These are phyloP conservation scores for Hydrochoerus hydrochaeris DNA, from an alignment of 2,113 vertebrate species.

Conservation along the genomic window DNA sequence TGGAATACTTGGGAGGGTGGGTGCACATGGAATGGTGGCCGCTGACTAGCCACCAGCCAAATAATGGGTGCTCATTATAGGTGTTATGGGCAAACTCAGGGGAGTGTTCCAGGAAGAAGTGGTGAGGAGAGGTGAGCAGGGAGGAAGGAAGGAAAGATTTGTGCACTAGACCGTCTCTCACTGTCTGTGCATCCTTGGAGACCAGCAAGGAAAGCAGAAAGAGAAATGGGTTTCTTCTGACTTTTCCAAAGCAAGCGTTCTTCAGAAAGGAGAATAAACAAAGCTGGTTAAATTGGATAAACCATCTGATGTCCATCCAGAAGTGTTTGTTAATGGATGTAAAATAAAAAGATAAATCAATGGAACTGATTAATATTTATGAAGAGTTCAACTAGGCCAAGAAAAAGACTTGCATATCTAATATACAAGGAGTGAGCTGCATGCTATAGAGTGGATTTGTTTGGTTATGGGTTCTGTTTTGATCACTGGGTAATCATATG, in stretches of 20 bases:
- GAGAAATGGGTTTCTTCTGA: neutral
- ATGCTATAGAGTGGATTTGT: neutral
- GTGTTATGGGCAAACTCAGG: neutral
- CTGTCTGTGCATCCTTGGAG: neutral
- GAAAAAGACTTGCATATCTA: neutral
- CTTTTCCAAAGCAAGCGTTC: neutral
- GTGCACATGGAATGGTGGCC: neutral
- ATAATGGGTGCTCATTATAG: neutral
- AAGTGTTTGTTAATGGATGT: neutral
- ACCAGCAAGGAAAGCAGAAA: neutral
- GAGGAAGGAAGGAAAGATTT: neutral
- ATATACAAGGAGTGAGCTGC: neutral
- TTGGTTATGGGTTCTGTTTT: neutral
- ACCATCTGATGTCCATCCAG: neutral
- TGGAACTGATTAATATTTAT: neutral
- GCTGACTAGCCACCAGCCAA: accelerated
- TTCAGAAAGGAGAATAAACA: neutral
- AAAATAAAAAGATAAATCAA: neutral
- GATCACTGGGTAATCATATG: neutral
- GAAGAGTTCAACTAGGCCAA: neutral
- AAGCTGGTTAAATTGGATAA: neutral
- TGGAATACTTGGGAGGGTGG: neutral
- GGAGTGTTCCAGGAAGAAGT: neutral
- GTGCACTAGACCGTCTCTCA: neutral
- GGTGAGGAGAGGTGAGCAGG: neutral